Base-by-base conservation (phyloP, 1,140 invertebrate genomes). In the Bombus waltoni region DNA sequence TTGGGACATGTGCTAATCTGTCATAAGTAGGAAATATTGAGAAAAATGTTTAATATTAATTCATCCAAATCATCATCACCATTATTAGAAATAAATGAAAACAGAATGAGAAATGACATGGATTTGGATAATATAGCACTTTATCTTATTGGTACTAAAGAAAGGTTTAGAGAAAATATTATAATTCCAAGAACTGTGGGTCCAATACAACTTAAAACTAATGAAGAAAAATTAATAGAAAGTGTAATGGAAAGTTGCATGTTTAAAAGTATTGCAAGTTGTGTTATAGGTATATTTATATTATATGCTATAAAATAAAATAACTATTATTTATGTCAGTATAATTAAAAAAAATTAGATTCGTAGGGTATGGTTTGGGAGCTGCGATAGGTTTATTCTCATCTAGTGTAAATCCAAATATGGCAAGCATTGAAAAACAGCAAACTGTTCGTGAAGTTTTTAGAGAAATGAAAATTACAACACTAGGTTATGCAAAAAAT, bases 381-480 rank as follows among this genome's bases (percentile, higher is more conserved):
- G 98, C 97, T 80, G 98, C 97, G 6, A 97, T 99, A 91, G 99
- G 99, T 88, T 95, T 99, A 65, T 99, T 99, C 95, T 98, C 98
- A 42, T 98, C 99, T 10, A 99, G 98, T 87, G 97, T 99, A 22
- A 99, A 99, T 95, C 99, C 99, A 42, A 98, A 97, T 91, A 96
- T 98, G 76, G 96, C 97, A 9, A 96, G 95, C 72, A 96, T 97
- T 66, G 98, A 97, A 92, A 97, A 98, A 93, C 97, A 97, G 90
- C 98, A 98, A 95, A 97, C 97, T 25, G 98, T 97, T 1, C 94
- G 97, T 89, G 97, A 98, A 95, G 97, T 99, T 71, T 96, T 99
- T 83, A 95, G 96, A 70, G 99, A 99, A 95, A 99, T 99, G 98
- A 98, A 98, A 95, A 96, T 95, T 1, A 97, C 98, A 11, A 98